Percentiles rank a stretch among this genome's conserved stretches.
Evolutionary conservation across 2,113 vertebrate species (phyloP).

Genomic region (Hemibagrus wyckioides): DNA sequence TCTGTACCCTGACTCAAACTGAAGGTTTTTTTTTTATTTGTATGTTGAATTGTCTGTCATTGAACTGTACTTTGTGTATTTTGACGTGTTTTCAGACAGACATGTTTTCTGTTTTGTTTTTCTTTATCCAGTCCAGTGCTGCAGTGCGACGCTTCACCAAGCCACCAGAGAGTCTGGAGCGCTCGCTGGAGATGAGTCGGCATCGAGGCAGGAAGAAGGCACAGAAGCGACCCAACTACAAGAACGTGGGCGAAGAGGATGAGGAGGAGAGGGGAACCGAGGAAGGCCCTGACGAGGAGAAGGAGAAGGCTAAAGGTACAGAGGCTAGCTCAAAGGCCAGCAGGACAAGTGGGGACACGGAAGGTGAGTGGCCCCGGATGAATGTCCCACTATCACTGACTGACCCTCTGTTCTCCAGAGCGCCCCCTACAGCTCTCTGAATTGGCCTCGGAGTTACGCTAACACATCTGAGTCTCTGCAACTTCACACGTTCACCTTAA

Average conservation of each 20-base stretch:
- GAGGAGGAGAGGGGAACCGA: constrained; percentile 86
- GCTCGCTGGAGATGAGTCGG: constrained; percentile 92
- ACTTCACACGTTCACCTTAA: not conserved
- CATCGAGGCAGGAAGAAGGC: constrained; percentile 87
- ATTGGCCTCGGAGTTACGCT: constrained; percentile 42
- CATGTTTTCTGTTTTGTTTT: not conserved
- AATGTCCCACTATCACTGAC: constrained; percentile 54
- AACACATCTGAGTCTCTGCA: not conserved
- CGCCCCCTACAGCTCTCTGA: constrained; percentile 59
- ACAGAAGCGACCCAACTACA: constrained; percentile 97
- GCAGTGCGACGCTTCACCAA: constrained; percentile 91
- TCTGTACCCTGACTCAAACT: not conserved
- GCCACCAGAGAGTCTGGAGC: constrained; percentile 89
- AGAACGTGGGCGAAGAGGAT: constrained; percentile 96
- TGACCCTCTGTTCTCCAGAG: constrained; percentile 58
- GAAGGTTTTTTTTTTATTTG: too few species aligned
- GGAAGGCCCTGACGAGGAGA: constrained; percentile 74
- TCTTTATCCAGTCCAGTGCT: constrained; percentile 71
- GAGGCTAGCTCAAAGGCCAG: constrained; percentile 84
- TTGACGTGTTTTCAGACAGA: not conserved
- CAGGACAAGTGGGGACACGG: constrained; percentile 88
- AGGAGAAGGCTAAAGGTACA: constrained; percentile 82
- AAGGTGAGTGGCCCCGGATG: constrained; percentile 82
- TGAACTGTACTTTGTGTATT: not conserved
- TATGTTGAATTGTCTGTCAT: not conserved